These are phyloP conservation scores for Andrena marginata DNA, from an alignment of 2,888 invertebrate genomes.

Conservation along the genomic window DNA sequence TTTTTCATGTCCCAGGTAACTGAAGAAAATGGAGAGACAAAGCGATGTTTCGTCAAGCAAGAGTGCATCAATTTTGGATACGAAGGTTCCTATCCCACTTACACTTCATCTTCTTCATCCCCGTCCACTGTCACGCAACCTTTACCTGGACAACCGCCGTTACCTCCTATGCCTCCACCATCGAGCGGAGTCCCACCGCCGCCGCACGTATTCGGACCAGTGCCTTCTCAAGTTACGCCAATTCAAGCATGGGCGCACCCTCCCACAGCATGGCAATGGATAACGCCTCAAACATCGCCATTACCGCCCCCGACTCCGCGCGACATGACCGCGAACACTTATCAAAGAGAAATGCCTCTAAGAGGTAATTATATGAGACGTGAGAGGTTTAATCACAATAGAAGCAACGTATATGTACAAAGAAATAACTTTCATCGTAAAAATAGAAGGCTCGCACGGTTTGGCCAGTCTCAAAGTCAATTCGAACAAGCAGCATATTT, in stretches of 20 bases:
- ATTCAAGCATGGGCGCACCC: constrained; percentile 78
- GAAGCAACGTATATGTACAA: constrained; percentile 78
- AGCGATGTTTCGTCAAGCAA: constrained; percentile 74
- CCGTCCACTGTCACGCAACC: constrained; percentile 79
- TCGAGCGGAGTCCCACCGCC: constrained; percentile 79
- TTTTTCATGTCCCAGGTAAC: constrained; percentile 65
- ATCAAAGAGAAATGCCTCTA: constrained; percentile 79
- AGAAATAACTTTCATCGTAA: constrained; percentile 82
- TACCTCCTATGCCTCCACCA: constrained; percentile 84
- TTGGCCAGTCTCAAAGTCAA: constrained; percentile 76
- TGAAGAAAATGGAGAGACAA: constrained; percentile 77
- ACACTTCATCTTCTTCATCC: constrained; percentile 73
- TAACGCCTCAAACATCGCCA: constrained; percentile 79
- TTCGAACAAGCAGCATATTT: constrained; percentile 81
- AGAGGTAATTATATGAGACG: constrained; percentile 79
- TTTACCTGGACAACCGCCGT: constrained; percentile 82
- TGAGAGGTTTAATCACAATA: constrained; percentile 80
- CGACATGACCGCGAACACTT: constrained; percentile 73
- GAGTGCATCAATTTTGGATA: constrained; percentile 77
- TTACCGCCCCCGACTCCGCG: constrained; percentile 76
- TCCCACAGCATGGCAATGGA: constrained; percentile 82
- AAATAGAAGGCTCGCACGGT: constrained; percentile 76
- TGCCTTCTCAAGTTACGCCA: constrained; percentile 80
- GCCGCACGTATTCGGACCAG: constrained; percentile 78
- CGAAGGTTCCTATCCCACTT: constrained; percentile 77